Base-by-base conservation (phyloP, 2,113 vertebrate species). In the Arenaria interpres region DNA sequence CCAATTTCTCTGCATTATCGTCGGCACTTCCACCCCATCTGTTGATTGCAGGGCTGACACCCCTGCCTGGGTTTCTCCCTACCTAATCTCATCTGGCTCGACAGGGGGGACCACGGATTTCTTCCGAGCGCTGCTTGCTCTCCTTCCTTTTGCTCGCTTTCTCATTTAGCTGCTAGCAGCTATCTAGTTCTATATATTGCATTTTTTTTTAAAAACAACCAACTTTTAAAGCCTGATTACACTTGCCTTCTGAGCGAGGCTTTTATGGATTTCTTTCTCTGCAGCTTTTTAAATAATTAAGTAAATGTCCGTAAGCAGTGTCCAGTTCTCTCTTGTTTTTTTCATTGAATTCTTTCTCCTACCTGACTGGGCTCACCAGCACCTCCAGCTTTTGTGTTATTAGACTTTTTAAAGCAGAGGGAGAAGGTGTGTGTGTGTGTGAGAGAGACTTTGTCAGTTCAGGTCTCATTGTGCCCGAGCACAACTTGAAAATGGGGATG, bases 121-220 rank as follows among this genome's bases (percentile, higher is more conserved):
- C 32, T 59, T 11, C 81, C 6, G 6, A 32, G 30, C 18, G 4
- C 74, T 23, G 32, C 35, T 12, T 7, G 51, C 54, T 60, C 35
- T 10, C 19, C 0, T 18, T 16, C 25, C 60, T 68, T 73, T 30
- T 5, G 3, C 30, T 67, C 56, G 1, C 43, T 80, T 33, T 22
- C 3, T 6, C 10, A 30, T 60, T 50, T 5, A 37, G 24, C 48
- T 57, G 41, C 22, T 1, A 30, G 12, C 37, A 9, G 8, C 53
- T 15, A 0, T 9, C 63, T 5, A 14, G 5, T 5, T 15, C 82
- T 3, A 17, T 2, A 1, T 2, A 6, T 67, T 30, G 8, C 4
- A 2, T 24, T 43, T 67, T 43, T 67, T 35, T 35, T 24, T 1
- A 1, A 46, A 9, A 67, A 16, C 12, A 51, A 22, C 54, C 12